These are phyloP conservation scores for Cephus rjabovi DNA, from an alignment of 2,888 invertebrate genomes.

Conservation along the genomic window DNA sequence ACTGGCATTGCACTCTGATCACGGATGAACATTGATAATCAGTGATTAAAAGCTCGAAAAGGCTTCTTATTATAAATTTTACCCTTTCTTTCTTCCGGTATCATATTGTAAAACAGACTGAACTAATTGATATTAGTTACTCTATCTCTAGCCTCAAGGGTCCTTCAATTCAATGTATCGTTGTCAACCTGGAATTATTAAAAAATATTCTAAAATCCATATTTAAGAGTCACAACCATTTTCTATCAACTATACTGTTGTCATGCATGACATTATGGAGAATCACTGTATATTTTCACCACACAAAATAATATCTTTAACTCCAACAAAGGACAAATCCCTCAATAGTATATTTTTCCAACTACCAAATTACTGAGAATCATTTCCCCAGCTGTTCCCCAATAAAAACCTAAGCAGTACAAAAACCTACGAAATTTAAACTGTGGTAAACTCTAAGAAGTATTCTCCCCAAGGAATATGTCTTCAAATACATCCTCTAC, in stretches of 20 bases:
- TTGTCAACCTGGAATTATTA: background rate
- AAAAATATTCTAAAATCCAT: background rate
- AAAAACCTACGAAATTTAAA: background rate
- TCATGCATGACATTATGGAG: background rate
- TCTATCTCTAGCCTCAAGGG: background rate
- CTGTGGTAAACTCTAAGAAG: background rate
- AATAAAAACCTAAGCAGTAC: background rate
- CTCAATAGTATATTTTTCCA: background rate
- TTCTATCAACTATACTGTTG: background rate
- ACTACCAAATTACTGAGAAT: background rate
- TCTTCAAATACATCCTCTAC: background rate
- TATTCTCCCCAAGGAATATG: background rate
- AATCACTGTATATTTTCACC: background rate
- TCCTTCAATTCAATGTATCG: background rate
- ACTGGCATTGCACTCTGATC: constrained; percentile 55
- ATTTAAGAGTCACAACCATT: background rate
- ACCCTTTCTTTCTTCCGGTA: constrained; percentile 21
- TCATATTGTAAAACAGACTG: background rate
- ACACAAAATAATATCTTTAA: background rate
- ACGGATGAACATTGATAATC: constrained; percentile 18
- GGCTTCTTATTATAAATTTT: constrained; percentile 24
- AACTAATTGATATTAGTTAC: background rate
- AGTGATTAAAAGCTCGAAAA: constrained; percentile 28
- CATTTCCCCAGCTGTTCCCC: background rate
- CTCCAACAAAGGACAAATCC: background rate